Base-by-base conservation (phyloP, 2,113 vertebrate genomes). In the Scolopax mira region DNA sequence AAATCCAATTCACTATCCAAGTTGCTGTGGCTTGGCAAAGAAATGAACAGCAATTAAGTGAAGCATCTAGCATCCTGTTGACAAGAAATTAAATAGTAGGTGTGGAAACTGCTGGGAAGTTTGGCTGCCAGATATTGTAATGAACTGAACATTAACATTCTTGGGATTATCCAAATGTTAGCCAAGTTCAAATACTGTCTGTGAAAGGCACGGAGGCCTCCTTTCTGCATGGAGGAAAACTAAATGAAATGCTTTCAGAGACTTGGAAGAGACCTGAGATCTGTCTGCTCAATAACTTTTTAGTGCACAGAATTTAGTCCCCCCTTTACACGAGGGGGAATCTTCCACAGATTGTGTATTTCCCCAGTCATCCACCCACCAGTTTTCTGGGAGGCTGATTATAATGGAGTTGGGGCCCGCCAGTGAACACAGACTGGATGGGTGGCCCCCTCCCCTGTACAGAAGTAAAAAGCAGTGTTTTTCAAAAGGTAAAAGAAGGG, bases 11-110 rank as follows among this genome's bases (percentile, higher is more conserved):
- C 12, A n/a, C 30, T 74, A 5, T 64, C 49, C 23, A n/a, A 88
- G 31, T 49, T 78, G 60, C 35, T 28, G 67, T 33, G 31, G 28
- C 54, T 89, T 4, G 1, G 81, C 39, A 87, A 54, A 87, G 58
- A 77, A 69, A 92, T 84, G 84, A 91, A 81, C 65, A 70, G 35
- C 65, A 92, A 93, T 93, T 90, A 88, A 81, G 80, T 61, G 46
- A 92, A 88, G 39, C 74, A 70, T 51, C 31, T 72, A 41, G 55
- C 25, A 79, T 66, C 42, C 57, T 91, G 79, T 85, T 90, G 80
- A 85, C 60, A 41, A 87, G 81, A 77, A 72, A 35, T 77, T 9
- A 87, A 87, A 54, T 27, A 69, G 81, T 35, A 87, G 81, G 72
- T 94, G 73, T 96, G 62, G 72, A 86, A 89, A 60, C n/a, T 3